Conservation (phyloP, 2,797 vertebrate genomes). For the Lagocephalus sceleratus region DNA sequence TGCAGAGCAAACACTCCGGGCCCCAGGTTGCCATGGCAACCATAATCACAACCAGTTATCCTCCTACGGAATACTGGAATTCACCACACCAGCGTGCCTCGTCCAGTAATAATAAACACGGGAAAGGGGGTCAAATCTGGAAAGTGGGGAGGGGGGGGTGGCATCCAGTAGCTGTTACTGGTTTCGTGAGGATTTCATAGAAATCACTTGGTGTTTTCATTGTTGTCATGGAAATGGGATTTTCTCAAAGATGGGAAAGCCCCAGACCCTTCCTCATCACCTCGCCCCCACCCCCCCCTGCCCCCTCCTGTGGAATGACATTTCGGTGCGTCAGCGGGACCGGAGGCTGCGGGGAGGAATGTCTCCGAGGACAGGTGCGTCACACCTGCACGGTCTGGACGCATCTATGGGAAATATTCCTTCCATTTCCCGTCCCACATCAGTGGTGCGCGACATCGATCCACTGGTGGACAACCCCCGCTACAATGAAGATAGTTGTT, state of each 20-base stretch:
- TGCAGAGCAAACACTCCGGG: constrained; percentile 66
- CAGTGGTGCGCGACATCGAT: constrained; percentile 25
- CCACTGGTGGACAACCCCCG: constrained; percentile 1
- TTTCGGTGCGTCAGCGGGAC: constrained; percentile 50
- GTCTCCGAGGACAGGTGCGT: constrained; percentile 57
- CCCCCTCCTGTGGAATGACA: constrained; percentile 39
- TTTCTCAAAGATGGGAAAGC: constrained; percentile 50
- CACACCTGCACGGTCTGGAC: constrained; percentile 51
- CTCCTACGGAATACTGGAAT: constrained; percentile 20
- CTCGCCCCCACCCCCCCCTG: not conserved
- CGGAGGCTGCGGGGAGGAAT: constrained; percentile 31
- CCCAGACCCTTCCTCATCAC: constrained; percentile 26
- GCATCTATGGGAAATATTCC: constrained; percentile 40
- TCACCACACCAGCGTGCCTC: constrained; percentile 12
- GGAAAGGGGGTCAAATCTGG: constrained; percentile 14
- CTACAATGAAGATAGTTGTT: constrained; percentile 9
- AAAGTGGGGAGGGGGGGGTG: not conserved
- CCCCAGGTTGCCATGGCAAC: constrained; percentile 50
- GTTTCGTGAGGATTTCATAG: not conserved
- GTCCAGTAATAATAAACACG: constrained; percentile 13
- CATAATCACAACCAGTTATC: constrained; percentile 44
- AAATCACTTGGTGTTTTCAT: constrained; percentile 49
- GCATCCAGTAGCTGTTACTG: not conserved
- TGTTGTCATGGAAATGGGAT: constrained; percentile 48
- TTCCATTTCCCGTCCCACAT: constrained; percentile 18